These are phyloP conservation scores for Oxygymnocypris stewartii DNA, from an alignment of 2,113 vertebrate genomes.

Conservation along the genomic window DNA sequence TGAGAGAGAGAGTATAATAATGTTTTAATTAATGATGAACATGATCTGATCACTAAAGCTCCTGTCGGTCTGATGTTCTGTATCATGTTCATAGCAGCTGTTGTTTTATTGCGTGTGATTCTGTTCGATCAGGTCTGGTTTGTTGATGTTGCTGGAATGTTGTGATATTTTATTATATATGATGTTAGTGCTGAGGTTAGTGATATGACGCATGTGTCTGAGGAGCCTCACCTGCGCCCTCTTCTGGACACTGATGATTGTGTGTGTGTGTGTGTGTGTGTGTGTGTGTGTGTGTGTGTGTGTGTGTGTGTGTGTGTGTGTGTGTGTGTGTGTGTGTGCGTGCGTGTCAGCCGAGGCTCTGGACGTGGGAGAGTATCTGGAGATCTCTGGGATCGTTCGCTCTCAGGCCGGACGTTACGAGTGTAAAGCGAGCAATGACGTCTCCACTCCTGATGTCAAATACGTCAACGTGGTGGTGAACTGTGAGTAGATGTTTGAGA, in stretches of 20 bases:
- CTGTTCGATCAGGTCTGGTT: neutral
- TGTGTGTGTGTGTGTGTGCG: constrained; percentile 21
- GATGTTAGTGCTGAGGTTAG: neutral
- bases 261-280: neutral
- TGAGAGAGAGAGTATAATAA: neutral
- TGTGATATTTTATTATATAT: neutral
- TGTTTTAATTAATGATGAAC: neutral
- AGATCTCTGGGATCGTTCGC: constrained; percentile 92
- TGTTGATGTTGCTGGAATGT: neutral
- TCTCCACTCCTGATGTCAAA: constrained; percentile 93
- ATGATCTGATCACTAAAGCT: neutral
- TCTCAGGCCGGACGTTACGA: constrained; percentile 97
- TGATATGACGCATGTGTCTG: neutral
- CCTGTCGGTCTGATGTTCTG: neutral
- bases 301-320: no score
- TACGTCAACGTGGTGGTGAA: constrained; percentile 97
- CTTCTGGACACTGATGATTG: constrained; percentile 1
- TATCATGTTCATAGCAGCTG: neutral
- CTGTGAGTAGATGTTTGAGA: constrained; percentile 81
- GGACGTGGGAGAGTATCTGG: constrained; percentile 96
- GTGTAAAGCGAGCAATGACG: constrained; percentile 97
- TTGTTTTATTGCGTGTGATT: neutral
- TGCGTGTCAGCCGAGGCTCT: constrained; percentile 84
- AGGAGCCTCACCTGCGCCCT: neutral
- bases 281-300: neutral